Conservation (phyloP, 2,888 invertebrate species). For the Pharmacophagus antenor region DNA sequence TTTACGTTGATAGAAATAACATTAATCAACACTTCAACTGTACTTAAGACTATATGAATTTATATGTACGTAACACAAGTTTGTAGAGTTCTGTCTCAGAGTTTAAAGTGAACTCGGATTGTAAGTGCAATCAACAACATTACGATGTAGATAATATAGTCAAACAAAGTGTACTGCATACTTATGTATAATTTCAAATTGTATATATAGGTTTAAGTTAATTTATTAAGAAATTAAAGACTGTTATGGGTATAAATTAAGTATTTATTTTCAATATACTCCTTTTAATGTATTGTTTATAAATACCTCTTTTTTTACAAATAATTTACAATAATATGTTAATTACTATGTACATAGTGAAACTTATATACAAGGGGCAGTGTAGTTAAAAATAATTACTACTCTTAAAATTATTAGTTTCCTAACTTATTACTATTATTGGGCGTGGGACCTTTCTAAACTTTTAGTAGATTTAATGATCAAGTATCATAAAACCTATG, state of each 20-base stretch:
- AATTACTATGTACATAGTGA: background rate
- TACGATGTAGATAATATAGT: slow-evolving; percentile 10
- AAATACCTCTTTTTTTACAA: background rate
- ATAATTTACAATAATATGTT: background rate
- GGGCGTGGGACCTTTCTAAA: background rate
- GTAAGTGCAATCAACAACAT: slow-evolving; percentile 17
- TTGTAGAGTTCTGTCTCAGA: background rate
- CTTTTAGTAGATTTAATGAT: background rate
- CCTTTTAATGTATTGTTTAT: background rate
- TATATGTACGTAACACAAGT: background rate
- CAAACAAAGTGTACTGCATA: slow-evolving; percentile 40
- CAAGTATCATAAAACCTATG: background rate
- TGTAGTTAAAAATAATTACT: background rate
- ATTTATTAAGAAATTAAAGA: slow-evolving; percentile 70
- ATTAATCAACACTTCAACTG: too few species aligned
- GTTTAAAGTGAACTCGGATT: slow-evolving; percentile 16
- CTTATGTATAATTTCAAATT: slow-evolving; percentile 36
- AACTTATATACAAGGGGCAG: background rate
- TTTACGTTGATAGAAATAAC: too few species aligned
- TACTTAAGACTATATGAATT: background rate
- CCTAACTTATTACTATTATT: background rate
- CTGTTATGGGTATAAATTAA: slow-evolving; percentile 67
- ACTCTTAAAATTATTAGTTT: background rate
- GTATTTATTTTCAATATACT: slow-evolving; percentile 36
- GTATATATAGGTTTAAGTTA: slow-evolving; percentile 38